phyloP scores from a whole-genome alignment of 2,113 vertebrate genomes.

The Notarius lentiginosus region DNA sequence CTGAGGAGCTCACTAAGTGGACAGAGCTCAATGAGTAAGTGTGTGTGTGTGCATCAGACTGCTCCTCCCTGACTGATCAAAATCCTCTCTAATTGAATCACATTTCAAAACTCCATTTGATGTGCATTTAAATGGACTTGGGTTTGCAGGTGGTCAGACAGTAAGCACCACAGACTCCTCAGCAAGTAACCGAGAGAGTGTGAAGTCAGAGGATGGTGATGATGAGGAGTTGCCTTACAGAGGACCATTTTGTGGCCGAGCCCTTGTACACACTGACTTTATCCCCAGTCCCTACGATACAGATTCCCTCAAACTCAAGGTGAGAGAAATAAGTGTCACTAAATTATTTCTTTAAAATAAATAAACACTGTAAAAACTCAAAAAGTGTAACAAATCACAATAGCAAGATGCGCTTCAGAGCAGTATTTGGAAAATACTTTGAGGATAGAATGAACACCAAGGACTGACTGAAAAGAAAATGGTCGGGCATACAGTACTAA shows the following conservation, averaged over 20 bases:
- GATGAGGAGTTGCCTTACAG: constrained; percentile 92
- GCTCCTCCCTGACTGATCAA: neutral
- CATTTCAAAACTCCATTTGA: neutral
- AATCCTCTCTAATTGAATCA: neutral
- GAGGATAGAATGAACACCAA: neutral
- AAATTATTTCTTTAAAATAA: neutral
- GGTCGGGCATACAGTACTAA: neutral
- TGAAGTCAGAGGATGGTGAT: constrained; percentile 95
- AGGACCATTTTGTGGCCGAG: constrained; percentile 92
- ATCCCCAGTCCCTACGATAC: constrained; percentile 95
- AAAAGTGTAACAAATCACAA: neutral
- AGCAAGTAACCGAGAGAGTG: constrained; percentile 94
- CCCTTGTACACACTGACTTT: constrained; percentile 93
- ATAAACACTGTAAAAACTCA: neutral
- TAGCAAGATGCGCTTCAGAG: neutral
- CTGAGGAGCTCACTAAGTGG: constrained; percentile 94
- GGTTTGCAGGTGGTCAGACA: constrained; percentile 85
- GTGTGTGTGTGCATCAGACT: constrained; percentile 43
- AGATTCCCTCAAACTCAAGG: constrained; percentile 96
- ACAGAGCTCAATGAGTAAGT: constrained; percentile 97
- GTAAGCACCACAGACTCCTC: constrained; percentile 97
- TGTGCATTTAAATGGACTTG: neutral
- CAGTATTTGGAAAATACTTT: neutral
- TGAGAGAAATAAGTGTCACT: constrained; percentile 50
- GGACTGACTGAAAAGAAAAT: neutral